Evolutionary conservation across 1,140 invertebrate genomes (phyloP).

Genomic region (Polypedilum pembai): DNA sequence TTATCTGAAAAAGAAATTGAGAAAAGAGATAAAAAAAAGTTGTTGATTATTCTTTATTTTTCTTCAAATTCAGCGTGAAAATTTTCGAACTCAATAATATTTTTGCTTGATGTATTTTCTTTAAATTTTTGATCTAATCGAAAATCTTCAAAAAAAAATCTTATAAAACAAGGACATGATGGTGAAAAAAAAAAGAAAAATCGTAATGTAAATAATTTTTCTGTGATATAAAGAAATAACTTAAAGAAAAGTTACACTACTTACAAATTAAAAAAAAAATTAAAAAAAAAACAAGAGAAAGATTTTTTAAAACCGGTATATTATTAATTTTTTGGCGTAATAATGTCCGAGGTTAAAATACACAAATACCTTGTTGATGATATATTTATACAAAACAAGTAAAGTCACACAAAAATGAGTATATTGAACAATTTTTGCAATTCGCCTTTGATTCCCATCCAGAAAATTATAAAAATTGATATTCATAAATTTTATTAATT

Average conservation of each 20-base stretch:
- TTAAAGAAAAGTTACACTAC: not conserved
- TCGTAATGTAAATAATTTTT: conserved; percentile 19
- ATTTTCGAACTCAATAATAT: not conserved
- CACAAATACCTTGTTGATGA: too few relatives aligned
- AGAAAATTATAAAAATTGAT: not conserved
- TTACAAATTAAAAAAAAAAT: not conserved
- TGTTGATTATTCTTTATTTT: not conserved
- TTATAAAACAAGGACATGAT: not conserved
- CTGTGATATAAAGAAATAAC: conserved; percentile 6
- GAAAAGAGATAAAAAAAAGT: not conserved
- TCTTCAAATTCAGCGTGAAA: not conserved
- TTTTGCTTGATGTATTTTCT: not conserved
- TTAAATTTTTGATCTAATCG: not conserved
- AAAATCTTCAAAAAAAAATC: not conserved
- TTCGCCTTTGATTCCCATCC: conserved; percentile 13
- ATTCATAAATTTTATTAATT: not conserved
- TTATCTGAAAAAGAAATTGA: not conserved
- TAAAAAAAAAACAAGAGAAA: not conserved
- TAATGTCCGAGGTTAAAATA: too few relatives aligned
- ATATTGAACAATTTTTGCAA: not conserved
- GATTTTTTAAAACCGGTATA: too few relatives aligned
- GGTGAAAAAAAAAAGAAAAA: not conserved
- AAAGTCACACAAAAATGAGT: not conserved
- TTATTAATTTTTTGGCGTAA: too few relatives aligned
- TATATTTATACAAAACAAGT: not conserved